phyloP scores from a whole-genome alignment of 30 jellyfish, hydroid and myxozoan species.

The Pelagia noctiluca region DNA sequence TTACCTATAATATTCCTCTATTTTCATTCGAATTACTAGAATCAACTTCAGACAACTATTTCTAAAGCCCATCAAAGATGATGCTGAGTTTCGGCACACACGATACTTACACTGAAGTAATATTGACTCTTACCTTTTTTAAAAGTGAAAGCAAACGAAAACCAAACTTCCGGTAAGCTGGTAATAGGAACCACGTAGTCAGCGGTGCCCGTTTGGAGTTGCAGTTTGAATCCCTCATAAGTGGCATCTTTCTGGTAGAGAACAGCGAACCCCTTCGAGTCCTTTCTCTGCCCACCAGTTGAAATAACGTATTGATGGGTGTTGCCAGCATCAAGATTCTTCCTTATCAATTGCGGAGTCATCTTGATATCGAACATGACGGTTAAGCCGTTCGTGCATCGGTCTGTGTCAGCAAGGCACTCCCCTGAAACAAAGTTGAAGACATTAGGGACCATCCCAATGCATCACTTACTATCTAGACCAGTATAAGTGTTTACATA shows the following conservation, averaged over 20 bases:
- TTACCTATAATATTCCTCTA: too few species aligned
- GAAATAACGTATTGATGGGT: slow-evolving; percentile 83
- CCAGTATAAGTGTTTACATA: too few species aligned
- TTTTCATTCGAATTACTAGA: too few species aligned
- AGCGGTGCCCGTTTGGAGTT: slow-evolving; percentile 78
- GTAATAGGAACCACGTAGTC: slow-evolving; percentile 81
- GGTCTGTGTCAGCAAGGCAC: slow-evolving; percentile 86
- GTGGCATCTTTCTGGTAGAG: slow-evolving; percentile 87
- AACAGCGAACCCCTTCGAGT: slow-evolving; percentile 93
- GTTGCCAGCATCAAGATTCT: slow-evolving; percentile 55
- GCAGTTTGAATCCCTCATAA: slow-evolving; percentile 87
- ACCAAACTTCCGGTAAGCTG: slow-evolving; percentile 80
- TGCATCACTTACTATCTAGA: too few species aligned
- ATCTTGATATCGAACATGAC: slow-evolving; percentile 85
- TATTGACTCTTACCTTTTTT: slow-evolving; percentile 41
- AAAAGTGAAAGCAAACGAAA: slow-evolving; percentile 83
- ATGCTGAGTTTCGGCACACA: too few species aligned
- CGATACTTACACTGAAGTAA: too few species aligned
- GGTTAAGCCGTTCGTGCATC: slow-evolving; percentile 79
- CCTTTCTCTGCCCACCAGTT: slow-evolving; percentile 95
- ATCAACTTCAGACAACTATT: not conserved
- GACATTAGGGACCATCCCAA: slow-evolving; percentile 20
- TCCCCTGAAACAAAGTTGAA: slow-evolving; percentile 44
- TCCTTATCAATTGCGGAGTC: slow-evolving; percentile 59
- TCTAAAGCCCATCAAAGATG: not conserved